phyloP scores from a whole-genome alignment of 2,113 vertebrate species.

The Trochalopteron elliotii region DNA sequence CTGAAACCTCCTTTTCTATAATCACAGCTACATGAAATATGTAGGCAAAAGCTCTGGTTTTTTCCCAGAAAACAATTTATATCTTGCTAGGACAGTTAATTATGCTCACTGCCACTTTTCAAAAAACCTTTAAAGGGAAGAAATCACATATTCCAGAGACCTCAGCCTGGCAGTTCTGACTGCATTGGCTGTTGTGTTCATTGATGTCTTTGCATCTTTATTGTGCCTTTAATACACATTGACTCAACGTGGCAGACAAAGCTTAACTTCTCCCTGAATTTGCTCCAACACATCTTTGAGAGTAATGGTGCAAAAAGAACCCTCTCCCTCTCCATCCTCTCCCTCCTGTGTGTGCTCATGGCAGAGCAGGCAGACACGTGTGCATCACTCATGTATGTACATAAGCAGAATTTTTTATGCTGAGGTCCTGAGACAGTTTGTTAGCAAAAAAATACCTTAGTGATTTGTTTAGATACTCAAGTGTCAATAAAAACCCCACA shows the following conservation, averaged over 20 bases:
- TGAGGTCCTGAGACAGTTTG: background rate
- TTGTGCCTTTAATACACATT: background rate
- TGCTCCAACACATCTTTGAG: background rate
- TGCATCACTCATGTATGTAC: background rate
- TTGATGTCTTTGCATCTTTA: background rate
- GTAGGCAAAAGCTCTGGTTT: background rate
- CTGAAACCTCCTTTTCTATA: background rate
- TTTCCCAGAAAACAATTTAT: slow-evolving; percentile 31
- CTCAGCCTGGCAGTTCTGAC: background rate
- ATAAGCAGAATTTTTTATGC: background rate
- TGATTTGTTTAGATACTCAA: background rate
- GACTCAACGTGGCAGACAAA: background rate
- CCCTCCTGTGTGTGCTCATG: background rate
- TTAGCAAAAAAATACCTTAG: background rate
- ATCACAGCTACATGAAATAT: slow-evolving; percentile 19
- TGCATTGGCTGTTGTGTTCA: background rate
- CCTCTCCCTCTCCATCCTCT: background rate
- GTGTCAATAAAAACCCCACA: accelerated
- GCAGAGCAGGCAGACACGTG: background rate
- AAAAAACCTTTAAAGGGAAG: background rate
- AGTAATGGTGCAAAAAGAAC: background rate
- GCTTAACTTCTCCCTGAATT: background rate
- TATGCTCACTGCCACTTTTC: background rate
- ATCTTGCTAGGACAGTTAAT: background rate
- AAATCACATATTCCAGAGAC: background rate